Base-by-base conservation (phyloP, 2,113 vertebrate genomes). In the Sander vitreus region DNA sequence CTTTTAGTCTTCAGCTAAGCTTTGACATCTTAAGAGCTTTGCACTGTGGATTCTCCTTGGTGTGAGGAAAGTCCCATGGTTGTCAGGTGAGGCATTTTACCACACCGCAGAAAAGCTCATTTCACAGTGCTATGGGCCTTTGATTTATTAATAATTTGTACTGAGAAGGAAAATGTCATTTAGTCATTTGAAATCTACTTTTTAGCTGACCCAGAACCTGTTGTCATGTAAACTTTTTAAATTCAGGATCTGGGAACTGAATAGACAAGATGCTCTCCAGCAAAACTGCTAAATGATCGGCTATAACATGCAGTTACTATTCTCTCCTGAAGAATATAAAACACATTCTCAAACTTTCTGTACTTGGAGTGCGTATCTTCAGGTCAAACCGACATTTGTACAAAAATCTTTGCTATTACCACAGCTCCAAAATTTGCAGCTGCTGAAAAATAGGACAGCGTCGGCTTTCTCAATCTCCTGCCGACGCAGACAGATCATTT, bases 141-240 rank as follows among this genome's bases (percentile, higher is more conserved):
- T 81, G 71, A 89, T 75, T 91, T 84, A 76, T 86, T 89, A 88
- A 91, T 88, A 60, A 89, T 89, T 89, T 90, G 73, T 62, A 80
- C 69, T 65, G 43, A 80, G 78, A 85, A 88, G 67, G 53, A 81
- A 92, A 89, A 86, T 89, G 88, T 80, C 81, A 90, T 85, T 92
- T 78, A 84, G 70, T 87, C 82, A 87, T 89, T 48, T 89, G 66
- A 84, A 91, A 85, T 93, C 83, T 84, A 88, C 88, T 89, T 91
- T 84, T 73, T 57, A 73, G 70, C 86, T 88, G 65, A 79, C 84
- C 71, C 66, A 73, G 74, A 91, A 82, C 55, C 67, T 78, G 63
- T 62, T 88, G 73, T 81, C 80, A 84, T 63, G 76, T 43, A 43
- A 43, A 43, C 9, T 43, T 30, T 54, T 57, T 51, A 0, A 12